Evolutionary conservation across 2,113 vertebrate genomes (phyloP), one percentile per base, ranked within the genome.

Genomic region (Nothocercus nigrocapillus): DNA sequence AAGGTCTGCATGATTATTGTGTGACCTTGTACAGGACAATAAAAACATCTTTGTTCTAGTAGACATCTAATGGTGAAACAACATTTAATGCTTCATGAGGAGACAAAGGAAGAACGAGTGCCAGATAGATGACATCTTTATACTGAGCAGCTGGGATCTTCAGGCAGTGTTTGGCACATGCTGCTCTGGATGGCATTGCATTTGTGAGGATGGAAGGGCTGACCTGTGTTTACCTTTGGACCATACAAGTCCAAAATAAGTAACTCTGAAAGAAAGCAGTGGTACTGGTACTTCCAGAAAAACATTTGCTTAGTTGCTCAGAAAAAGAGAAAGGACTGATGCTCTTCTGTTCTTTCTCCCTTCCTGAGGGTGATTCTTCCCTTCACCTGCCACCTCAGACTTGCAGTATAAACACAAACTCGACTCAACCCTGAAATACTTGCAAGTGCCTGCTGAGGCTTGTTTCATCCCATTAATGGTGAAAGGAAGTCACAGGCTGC

Each of bases 401-500:
- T 72, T 72, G 47, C 45, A 63, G 11, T 58, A 70, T 87, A 96
- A 95, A 70, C 83, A 51, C 79, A 91, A 82, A 88, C 93, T 96
- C 85, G 58, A 79, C 68, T 92, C 80, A 92, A 90, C 73, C 54
- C 27, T 85, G 77, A 94, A 82, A 54, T 28, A 88, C 79, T 89
- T 73, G 68, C 51, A 94, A 94, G 91, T 84, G 74, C 68, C 49
- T 62, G 66, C 82, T 85, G 85, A 89, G 32, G 42, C 77, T 95
- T 90, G 69, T 96, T 93, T 96, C 75, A 85, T 78, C 75, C 88
- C 82, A 67, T 87, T 90, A 90, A 94, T 51, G 62, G 85, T 72
- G 73, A 88, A 95, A 94, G 74, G 72, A 95, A 87, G 61, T 32
- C 86, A 64, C 45, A 47, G 74, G 12, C 70, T 91, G 68, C 66